Percentiles rank a stretch among this genome's conserved stretches.
Evolutionary conservation across 2,113 vertebrate species (phyloP).

Genomic region (Semicossyphus pulcher): DNA sequence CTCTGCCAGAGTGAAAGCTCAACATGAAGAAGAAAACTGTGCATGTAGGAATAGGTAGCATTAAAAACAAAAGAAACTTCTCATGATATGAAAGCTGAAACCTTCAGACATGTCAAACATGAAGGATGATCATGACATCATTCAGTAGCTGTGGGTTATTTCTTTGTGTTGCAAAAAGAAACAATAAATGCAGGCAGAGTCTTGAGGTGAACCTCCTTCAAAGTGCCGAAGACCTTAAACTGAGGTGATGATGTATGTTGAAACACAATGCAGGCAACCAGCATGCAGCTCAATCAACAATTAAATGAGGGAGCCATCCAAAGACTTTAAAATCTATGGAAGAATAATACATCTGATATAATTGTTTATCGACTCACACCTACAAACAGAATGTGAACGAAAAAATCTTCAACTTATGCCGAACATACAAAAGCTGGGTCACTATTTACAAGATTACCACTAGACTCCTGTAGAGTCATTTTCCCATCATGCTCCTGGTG

Average conservation of each 20-base stretch:
- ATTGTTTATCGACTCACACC: too few species aligned
- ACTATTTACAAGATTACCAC: too few species aligned
- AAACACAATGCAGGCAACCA: slow-evolving; percentile 20
- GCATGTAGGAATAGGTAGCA: too few species aligned
- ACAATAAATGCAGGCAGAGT: slow-evolving; percentile 22
- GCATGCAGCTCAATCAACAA: slow-evolving; percentile 26
- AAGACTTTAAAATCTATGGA: slow-evolving; percentile 15
- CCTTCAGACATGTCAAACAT: slow-evolving; percentile 3
- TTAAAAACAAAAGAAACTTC: too few species aligned
- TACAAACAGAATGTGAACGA: too few species aligned
- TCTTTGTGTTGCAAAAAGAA: neutral
- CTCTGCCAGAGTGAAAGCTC: too few species aligned
- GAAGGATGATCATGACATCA: slow-evolving; percentile 10
- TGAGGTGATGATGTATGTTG: slow-evolving; percentile 23
- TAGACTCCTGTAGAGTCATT: neutral
- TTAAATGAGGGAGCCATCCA: slow-evolving; percentile 1
- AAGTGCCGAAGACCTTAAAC: slow-evolving; percentile 19
- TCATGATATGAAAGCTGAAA: neutral
- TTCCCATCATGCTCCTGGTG: too few species aligned
- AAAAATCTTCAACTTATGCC: too few species aligned
- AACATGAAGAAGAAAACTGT: too few species aligned
- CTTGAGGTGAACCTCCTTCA: slow-evolving; percentile 2
- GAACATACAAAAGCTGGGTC: too few species aligned
- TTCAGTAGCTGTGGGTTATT: neutral
- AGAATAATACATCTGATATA: neutral